Evolutionary conservation across 2,888 invertebrate species (phyloP), one percentile per base, ranked within the genome.

Genomic region (Drosophila neutralis): DNA sequence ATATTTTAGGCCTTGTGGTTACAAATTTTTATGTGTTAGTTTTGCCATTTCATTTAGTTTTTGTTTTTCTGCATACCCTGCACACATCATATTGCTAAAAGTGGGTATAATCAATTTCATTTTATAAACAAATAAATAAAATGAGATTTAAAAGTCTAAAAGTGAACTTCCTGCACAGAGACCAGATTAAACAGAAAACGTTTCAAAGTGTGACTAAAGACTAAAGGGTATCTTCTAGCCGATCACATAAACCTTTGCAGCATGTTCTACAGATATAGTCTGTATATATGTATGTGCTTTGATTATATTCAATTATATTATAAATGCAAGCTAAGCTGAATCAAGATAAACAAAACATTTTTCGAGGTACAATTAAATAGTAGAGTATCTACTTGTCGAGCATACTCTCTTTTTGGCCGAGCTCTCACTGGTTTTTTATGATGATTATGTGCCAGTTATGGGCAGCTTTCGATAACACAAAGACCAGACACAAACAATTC

Each of bases 11-110:
- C 69, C 66, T 78, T 82, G 82, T 67, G 82, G 82, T 75, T 82
- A 87, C 85, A 87, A 82, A 87, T 85, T 85, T 87, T 85, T 85
- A 81, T 85, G 88, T 81, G 86, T 76, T 83, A 80, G 83, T 82
- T 83, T 71, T 73, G 77, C 60, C 67, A 82, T 82, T 82, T 82
- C 80, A 80, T 82, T 82, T 75, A 82, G 75, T 73, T 82, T 77
- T 62, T 56, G 29, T 63, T 49, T 48, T 52, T 27, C 21, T 59
- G 21, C 51, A 78, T 69, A 76, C 80, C 66, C 79, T 68, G 6
- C 8, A 24, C 18, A n/a, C 40, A 48, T 33, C n/a, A 8, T 31
- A 21, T 24, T 1, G 0, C 2, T 0, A 2, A 27, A 5, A 13
- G n/a, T 35, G 40, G 35, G 51, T 45, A 51, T 36, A 15, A 31